Conservation (phyloP, 2,797 vertebrate genomes). For the Linurgus olivaceus region DNA sequence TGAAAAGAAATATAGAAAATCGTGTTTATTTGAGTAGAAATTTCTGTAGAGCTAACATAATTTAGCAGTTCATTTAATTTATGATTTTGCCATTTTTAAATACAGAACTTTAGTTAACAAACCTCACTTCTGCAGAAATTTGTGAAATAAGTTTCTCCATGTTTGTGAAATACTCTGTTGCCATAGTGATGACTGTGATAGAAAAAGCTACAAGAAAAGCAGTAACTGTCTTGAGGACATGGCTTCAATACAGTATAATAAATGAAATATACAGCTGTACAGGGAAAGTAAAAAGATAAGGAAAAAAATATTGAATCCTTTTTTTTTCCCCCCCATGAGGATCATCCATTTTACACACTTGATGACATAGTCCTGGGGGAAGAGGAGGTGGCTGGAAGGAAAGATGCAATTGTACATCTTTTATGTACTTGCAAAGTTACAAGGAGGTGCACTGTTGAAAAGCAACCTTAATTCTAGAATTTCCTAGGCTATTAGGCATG, state of each 20-base stretch:
- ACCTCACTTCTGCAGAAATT: not conserved
- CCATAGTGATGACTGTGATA: not conserved
- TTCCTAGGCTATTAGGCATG: not conserved
- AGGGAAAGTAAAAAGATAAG: not conserved
- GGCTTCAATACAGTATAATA: constrained; percentile 11
- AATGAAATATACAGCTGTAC: constrained; percentile 15
- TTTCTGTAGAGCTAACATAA: not conserved
- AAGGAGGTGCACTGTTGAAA: not conserved
- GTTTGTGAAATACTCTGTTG: not conserved
- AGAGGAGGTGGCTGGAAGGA: not conserved
- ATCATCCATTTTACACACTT: not conserved
- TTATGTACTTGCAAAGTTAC: not conserved
- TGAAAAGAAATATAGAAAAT: not conserved
- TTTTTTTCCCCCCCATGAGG: not conserved
- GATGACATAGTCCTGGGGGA: not conserved
- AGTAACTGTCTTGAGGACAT: not conserved
- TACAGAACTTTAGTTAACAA: not conserved
- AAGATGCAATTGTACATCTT: not conserved
- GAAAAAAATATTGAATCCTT: not conserved
- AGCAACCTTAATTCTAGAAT: not conserved
- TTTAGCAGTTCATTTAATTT: not conserved
- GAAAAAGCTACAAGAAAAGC: not conserved
- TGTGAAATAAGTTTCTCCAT: not conserved
- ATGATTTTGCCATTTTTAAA: not conserved
- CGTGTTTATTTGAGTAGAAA: not conserved